Evolutionary conservation across 2,113 vertebrate genomes (phyloP), one percentile per base, ranked within the genome.

Genomic region (Raja brachyura): DNA sequence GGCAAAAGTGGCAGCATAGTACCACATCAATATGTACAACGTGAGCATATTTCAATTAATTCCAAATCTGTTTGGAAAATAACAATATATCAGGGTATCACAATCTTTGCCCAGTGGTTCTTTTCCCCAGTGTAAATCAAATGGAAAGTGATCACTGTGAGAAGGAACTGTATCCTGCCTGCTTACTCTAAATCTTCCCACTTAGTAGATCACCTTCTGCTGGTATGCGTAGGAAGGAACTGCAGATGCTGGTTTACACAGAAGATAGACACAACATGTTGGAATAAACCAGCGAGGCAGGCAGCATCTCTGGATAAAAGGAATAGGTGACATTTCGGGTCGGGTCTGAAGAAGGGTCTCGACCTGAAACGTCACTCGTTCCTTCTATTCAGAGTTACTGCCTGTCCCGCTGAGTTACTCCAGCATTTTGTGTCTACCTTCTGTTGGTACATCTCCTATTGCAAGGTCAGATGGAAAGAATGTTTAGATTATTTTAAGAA

Each of bases 1-100:
- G 90, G 90, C 39, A 48, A 92, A n/a, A 54, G 33, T 73, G 33
- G 39, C 90, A 73, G 90, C 8, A 54, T 68, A 13, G 33, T 73
- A 28, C 39, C 68, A 74, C 90, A 92, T 74, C 90, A 92, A 74
- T 92, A 92, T 48, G 90, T 74, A 92, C 90, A 90, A 92, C 33
- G n/a, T 92, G 39, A 74, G 68, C 13, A 74, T 33, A 92, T 92
- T 92, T 92, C 90, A 92, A 92, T 92, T 74, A 92, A 92, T 92
- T 92, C 90, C 20, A 74, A 92, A 68, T 4, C 90, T 92, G 68
- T 74, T 48, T 92, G 33, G 33, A 92, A 92, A 92, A 92, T 92
- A 92, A 73, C 31, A 68, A 25, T 33, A 73, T 14, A 48, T 28
- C 90, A 92, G 66, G 31, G 66, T 73, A 48, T 92, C 90, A 22